Percentiles rank a stretch among this genome's conserved stretches.
These are phyloP conservation scores for Chelon labrosus DNA, from an alignment of 2,797 vertebrate species.

Conservation along the genomic window DNA sequence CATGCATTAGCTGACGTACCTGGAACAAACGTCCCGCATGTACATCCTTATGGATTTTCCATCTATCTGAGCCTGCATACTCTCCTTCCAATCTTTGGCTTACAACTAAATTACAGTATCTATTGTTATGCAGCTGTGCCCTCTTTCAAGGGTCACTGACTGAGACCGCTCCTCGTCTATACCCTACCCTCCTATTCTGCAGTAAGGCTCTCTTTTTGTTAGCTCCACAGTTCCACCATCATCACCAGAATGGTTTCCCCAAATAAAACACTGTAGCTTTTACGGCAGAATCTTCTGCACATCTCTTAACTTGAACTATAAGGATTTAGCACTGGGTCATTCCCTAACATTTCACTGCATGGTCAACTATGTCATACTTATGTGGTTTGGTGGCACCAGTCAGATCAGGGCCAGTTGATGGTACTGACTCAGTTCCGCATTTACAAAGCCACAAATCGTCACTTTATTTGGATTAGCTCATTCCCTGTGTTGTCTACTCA, in stretches of 20 bases:
- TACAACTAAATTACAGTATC: conserved; percentile 31
- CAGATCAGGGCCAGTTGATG: background rate
- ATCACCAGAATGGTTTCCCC: background rate
- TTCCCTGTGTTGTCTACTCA: too few relatives aligned
- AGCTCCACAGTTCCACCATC: background rate
- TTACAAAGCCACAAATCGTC: background rate
- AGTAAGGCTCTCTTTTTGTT: conserved; percentile 10
- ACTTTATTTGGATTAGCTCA: too few relatives aligned
- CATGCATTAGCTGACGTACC: conserved; percentile 45
- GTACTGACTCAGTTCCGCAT: too few relatives aligned
- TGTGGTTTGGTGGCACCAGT: too few relatives aligned
- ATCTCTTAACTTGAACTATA: too few relatives aligned
- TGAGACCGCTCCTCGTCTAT: conserved; percentile 7
- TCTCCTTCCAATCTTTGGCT: conserved; percentile 48
- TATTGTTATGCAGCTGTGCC: conserved; percentile 19
- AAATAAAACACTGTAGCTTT: background rate
- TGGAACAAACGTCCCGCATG: conserved; percentile 30
- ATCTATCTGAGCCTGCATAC: conserved; percentile 9
- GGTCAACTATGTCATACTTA: too few relatives aligned
- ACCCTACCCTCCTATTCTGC: background rate
- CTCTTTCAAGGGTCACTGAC: conserved; percentile 22
- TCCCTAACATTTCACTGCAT: too few relatives aligned
- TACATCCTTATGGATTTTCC: background rate
- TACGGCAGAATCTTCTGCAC: background rate
- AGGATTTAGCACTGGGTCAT: too few relatives aligned